Evolutionary conservation across 2,888 invertebrate genomes (phyloP), one percentile per base, ranked within the genome.

Genomic region (Meghimatium bilineatum): DNA sequence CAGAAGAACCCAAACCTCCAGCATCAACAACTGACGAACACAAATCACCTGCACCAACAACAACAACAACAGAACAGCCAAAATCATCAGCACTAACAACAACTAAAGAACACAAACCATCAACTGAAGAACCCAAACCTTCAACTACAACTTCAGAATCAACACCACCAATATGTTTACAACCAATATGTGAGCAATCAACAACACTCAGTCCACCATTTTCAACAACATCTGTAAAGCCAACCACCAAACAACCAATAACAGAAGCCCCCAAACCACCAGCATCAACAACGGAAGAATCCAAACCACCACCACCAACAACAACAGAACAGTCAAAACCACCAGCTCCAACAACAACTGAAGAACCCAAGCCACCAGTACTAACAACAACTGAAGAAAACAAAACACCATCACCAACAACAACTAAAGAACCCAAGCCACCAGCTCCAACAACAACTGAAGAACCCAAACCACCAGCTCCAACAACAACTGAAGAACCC

Each of bases 381-480:
- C 38, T 1, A 26, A 38, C 8, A 29, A 23, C 23, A 72, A 1
- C n/a, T 6, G n/a, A 10, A 72, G 44, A 85, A n/a, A n/a, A n/a
- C n/a, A n/a, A n/a, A n/a, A n/a, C n/a, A n/a, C n/a, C n/a, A n/a
- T n/a, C n/a, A 2, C 52, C 86, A 17, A 38, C 87, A n/a, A n/a
- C n/a, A n/a, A n/a, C n/a, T n/a, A n/a, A n/a, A n/a, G n/a, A n/a
- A 6, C 72, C 88, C 17, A 83, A n/a, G n/a, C n/a, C 85, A n/a
- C 77, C 88, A 3, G 84, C 87, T 36, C 79, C 87, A 1, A 83
- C 87, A 8, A 78, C 86, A n/a, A n/a, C n/a, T n/a, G n/a, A n/a
- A n/a, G n/a, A n/a, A n/a, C n/a, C n/a, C n/a, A n/a, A n/a, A n/a
- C n/a, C n/a, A 1, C 84, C 87, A 3, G 84, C 88, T 23, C 2